Evolutionary conservation across 2,113 vertebrate genomes (phyloP), one percentile per base, ranked within the genome.

Genomic region (Eleginops maclovinus): DNA sequence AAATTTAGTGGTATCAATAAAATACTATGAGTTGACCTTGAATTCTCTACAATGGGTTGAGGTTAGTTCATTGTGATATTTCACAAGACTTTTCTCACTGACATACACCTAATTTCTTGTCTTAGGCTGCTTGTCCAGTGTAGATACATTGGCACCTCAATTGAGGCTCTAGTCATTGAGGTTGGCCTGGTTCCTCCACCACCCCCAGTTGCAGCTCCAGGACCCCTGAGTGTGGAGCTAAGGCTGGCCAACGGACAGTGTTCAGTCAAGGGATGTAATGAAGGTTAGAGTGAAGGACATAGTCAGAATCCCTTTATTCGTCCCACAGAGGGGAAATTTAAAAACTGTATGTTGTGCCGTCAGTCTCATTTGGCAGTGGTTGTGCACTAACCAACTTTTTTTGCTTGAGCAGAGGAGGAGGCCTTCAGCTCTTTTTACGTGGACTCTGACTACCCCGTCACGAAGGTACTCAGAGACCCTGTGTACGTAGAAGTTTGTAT

Each of bases 401-500:
- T 1, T 79, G 9, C 56, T 46, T 43, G 36, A 36, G 9, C 84
- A 94, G 92, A 84, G 46, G 67, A 84, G 0, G 74, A 74, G 62
- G 88, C 72, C 47, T 94, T 84, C 76, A 67, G 0, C 21, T 92
- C 91, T 9, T 95, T 76, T 71, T 94, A 93, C 36, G 1, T 0
- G 0, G 73, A 85, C 6, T 1, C 2, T 0, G 91, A 94, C 22
- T 94, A 94, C 72, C 93, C 94, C 0, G 43, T 92, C 63, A 74
- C 49, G n/a, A 95, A 93, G 80, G 84, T 91, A 14, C 92, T 95
- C 54, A 77, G 90, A 63, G 95, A 97, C 15, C 94, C 94, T 0
- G 89, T 97, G 1, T 92, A 94, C 0, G 85, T 95, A 75, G 96
- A 97, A 58, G 91, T 97, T 41, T 88, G 75, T 3, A 88, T 97